Conservation (phyloP, 2,888 invertebrate species). For the Arge pagana region DNA sequence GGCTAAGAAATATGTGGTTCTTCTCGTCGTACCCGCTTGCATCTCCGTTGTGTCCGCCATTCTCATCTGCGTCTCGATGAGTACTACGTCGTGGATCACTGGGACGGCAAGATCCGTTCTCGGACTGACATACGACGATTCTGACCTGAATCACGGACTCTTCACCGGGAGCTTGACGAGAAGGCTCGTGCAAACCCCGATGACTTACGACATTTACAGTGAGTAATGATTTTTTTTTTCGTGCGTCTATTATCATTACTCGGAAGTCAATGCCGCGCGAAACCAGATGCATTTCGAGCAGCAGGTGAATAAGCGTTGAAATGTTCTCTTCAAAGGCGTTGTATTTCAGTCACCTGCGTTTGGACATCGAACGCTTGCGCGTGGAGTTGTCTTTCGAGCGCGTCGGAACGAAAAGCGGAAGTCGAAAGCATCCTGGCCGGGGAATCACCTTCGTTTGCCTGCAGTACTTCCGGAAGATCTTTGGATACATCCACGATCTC, state of each 20-base stretch:
- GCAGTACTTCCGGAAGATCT: slow-evolving; percentile 11
- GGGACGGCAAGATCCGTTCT: slow-evolving; percentile 31
- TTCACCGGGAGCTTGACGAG: slow-evolving; percentile 35
- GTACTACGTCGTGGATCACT: slow-evolving; percentile 33
- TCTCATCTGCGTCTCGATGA: slow-evolving; percentile 33
- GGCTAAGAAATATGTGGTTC: slow-evolving; percentile 30
- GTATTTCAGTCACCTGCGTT: slow-evolving; percentile 28
- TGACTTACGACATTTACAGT: slow-evolving; percentile 35
- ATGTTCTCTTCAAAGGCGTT: no score
- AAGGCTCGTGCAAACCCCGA: slow-evolving; percentile 30
- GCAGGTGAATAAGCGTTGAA: no score
- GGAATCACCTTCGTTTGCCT: slow-evolving; percentile 32
- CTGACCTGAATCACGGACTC: slow-evolving; percentile 37
- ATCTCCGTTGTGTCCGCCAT: slow-evolving; percentile 34
- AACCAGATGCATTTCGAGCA: no score
- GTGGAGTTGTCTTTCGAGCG: slow-evolving; percentile 32
- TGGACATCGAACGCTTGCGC: slow-evolving; percentile 33
- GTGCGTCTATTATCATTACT: neutral
- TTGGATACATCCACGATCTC: neutral
- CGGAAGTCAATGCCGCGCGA: no score
- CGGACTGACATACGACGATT: slow-evolving; percentile 27
- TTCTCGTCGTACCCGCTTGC: slow-evolving; percentile 30
- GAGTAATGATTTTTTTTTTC: slow-evolving; percentile 11
- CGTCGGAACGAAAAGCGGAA: slow-evolving; percentile 28
- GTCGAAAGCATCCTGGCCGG: slow-evolving; percentile 33